These are phyloP conservation scores for Lasioglossum baleicum DNA, from an alignment of 1,140 invertebrate genomes.

Conservation along the genomic window DNA sequence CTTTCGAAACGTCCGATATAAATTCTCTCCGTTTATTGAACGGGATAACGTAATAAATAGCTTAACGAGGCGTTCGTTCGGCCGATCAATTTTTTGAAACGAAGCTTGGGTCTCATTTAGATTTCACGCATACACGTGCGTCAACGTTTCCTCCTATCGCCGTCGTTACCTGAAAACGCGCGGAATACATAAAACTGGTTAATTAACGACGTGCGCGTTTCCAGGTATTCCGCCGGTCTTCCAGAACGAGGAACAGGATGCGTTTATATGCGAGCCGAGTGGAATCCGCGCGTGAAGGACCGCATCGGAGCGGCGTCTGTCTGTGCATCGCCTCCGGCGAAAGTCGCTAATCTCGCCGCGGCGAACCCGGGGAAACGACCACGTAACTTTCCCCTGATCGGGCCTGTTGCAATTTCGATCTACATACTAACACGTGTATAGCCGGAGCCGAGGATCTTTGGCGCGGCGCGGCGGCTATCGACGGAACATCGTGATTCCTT, in stretches of 20 bases:
- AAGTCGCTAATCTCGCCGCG: constrained; percentile 10
- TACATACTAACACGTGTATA: constrained; percentile 20
- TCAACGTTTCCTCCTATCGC: too few species aligned
- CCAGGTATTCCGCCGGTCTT: neutral
- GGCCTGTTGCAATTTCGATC: constrained; percentile 11
- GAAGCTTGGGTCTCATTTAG: too few species aligned
- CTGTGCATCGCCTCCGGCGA: constrained; percentile 7
- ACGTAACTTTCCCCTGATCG: constrained; percentile 15
- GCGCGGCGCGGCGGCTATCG: constrained; percentile 13
- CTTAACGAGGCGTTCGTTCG: too few species aligned
- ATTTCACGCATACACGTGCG: too few species aligned
- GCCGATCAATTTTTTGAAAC: too few species aligned
- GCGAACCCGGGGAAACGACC: neutral
- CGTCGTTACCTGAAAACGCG: neutral
- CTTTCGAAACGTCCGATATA: too few species aligned
- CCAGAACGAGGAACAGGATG: neutral
- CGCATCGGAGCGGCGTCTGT: constrained; percentile 1
- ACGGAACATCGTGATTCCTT: constrained; percentile 7
- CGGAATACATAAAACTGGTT: constrained; percentile 2
- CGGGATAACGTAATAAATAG: too few species aligned
- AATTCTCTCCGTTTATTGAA: too few species aligned
- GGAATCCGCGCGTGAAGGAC: constrained; percentile 4
- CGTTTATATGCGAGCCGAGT: constrained; percentile 10
- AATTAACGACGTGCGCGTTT: constrained; percentile 8
- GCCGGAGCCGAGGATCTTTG: neutral